Percentiles rank a stretch among this genome's conserved stretches.
Conservation (phyloP, 1,140 invertebrate species). For the Globodera rostochiensis region DNA sequence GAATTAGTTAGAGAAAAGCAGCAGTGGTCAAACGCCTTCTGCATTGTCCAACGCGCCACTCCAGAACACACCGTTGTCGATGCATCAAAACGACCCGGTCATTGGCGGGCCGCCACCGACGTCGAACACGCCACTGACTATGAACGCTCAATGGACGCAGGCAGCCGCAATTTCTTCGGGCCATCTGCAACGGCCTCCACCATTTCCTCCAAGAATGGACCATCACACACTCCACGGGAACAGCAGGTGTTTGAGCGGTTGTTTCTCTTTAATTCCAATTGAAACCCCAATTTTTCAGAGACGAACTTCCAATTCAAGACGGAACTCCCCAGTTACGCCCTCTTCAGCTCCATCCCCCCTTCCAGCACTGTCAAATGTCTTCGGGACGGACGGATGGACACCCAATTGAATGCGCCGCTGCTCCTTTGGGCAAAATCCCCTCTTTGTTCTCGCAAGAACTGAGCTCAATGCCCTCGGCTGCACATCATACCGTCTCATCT, state of each 20-base stretch:
- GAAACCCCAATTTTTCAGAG: not conserved
- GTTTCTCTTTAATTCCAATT: not conserved
- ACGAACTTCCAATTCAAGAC: slow-evolving; percentile 10
- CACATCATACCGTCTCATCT: not conserved
- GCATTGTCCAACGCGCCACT: not conserved
- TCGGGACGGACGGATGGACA: not conserved
- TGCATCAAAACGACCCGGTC: not conserved
- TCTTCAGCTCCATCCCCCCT: slow-evolving; percentile 8
- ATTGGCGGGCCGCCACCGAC: not conserved
- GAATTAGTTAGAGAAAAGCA: not conserved
- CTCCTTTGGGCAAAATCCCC: not conserved
- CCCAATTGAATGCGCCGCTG: not conserved
- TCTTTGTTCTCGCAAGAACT: not conserved
- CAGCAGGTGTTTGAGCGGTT: not conserved
- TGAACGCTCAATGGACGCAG: slow-evolving; percentile 24
- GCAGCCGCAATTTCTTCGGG: slow-evolving; percentile 26
- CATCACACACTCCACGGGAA: not conserved
- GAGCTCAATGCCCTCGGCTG: not conserved
- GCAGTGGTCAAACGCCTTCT: not conserved
- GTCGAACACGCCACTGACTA: not conserved
- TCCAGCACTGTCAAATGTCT: slow-evolving; percentile 2
- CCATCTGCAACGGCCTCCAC: slow-evolving; percentile 7
- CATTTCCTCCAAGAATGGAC: slow-evolving; percentile 2
- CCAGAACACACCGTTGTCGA: not conserved
- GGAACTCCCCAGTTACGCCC: not conserved